Conservation (phyloP, 2,797 vertebrate species). For the Linurgus olivaceus region DNA sequence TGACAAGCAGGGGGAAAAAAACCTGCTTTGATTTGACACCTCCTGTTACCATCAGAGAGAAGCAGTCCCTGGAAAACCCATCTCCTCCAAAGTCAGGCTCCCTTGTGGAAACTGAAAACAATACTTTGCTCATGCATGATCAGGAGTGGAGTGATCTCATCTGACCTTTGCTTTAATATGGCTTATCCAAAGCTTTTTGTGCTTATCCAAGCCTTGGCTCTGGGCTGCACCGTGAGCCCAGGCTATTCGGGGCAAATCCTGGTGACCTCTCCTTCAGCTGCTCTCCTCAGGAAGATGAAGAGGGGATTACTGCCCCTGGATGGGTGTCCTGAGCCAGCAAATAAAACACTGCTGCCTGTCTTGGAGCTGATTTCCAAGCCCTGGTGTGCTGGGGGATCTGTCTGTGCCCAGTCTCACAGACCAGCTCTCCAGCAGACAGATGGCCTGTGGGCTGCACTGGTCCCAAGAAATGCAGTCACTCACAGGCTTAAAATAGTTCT, state of each 20-base stretch:
- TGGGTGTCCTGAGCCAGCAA: neutral
- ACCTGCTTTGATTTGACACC: neutral
- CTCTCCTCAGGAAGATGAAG: neutral
- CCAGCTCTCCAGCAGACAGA: conserved; percentile 9
- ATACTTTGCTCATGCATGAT: neutral
- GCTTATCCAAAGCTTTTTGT: conserved; percentile 37
- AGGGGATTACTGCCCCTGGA: neutral
- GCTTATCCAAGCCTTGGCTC: conserved; percentile 35
- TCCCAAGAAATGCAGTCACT: neutral
- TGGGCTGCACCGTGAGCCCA: neutral
- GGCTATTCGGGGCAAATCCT: conserved; percentile 51
- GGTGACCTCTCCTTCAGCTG: neutral
- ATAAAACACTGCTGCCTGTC: neutral
- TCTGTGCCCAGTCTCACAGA: neutral
- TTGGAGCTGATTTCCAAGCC: neutral
- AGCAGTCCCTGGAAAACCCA: neutral
- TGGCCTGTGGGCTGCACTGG: neutral
- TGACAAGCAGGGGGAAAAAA: neutral
- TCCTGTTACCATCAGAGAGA: neutral
- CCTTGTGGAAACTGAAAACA: neutral
- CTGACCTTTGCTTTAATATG: neutral
- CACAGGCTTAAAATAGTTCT: neutral
- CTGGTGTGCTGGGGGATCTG: neutral
- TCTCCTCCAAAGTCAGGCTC: neutral
- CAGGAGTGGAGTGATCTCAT: neutral